Percentiles rank a stretch among this genome's conserved stretches.
Evolutionary conservation across 2,888 invertebrate species (phyloP).

Genomic region (Rhopalosiphum nymphaeae): DNA sequence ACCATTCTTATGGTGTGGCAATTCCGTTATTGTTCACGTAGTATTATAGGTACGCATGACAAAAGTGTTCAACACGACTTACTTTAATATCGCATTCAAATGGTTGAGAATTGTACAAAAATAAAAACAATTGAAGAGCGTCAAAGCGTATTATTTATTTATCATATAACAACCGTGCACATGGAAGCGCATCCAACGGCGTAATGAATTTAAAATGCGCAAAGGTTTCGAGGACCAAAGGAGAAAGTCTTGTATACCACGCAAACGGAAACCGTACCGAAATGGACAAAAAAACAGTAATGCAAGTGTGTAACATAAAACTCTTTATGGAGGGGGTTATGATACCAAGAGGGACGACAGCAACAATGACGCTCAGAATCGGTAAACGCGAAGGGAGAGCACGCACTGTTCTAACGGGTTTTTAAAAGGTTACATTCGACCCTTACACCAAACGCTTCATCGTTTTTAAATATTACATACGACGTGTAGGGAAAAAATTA

Average conservation of each 20-base stretch:
- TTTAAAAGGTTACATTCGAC: slow-evolving; percentile 38
- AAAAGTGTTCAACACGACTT: neutral
- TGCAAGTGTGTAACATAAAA: neutral
- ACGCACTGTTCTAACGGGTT: neutral
- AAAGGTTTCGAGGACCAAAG: neutral
- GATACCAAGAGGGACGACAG: neutral
- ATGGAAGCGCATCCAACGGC: neutral
- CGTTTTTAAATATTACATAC: slow-evolving; percentile 28
- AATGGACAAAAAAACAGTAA: slow-evolving; percentile 26
- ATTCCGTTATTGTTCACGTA: neutral
- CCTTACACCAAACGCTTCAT: neutral
- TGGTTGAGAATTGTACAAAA: neutral
- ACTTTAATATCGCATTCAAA: slow-evolving; percentile 24
- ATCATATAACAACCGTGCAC: neutral
- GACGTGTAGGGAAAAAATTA: neutral
- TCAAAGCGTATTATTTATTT: slow-evolving; percentile 27
- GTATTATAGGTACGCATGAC: neutral
- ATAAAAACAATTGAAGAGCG: neutral
- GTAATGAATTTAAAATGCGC: slow-evolving; percentile 21
- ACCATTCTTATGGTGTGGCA: neutral
- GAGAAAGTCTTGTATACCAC: neutral
- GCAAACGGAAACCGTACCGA: neutral
- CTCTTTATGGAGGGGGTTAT: neutral
- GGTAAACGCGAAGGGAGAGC: neutral
- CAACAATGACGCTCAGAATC: neutral